Evolutionary conservation across 1,140 invertebrate species (phyloP), one percentile per base, ranked within the genome.

Genomic region (Papilio machaon): DNA sequence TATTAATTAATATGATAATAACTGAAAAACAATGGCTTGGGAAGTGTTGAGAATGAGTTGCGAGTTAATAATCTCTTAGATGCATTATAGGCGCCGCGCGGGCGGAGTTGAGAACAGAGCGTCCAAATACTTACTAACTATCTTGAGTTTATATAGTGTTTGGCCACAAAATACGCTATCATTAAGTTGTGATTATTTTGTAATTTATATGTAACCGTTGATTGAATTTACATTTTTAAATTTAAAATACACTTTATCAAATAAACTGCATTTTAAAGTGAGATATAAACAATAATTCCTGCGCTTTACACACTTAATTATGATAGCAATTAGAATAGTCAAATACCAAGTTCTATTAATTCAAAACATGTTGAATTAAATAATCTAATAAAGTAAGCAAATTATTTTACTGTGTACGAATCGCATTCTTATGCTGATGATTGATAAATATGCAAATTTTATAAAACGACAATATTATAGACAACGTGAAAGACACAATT

Each of bases 231-330:
- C 49, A 52, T 9, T 13, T 52, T 38, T 70, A 17, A 38, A 35
- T 17, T 64, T 0, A 64, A 64, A 64, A 64, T 10, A 23, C 0
- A 64, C 23, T 17, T 79, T 64, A 67, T 79, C 54, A 46, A 43
- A 46, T 64, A 47, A 64, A 79, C 43, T 64, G 77, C 54, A 79
- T 67, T 67, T 70, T 70, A 70, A 79, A 79, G 54, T 64, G 58
- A 23, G 54, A 79, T n/a, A 79, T 23, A 35, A n/a, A 58, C 49
- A 38, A 77, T 77, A 43, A 43, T 77, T 77, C 23, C 49, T 52
- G 47, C 73, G 73, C 35, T 43, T 43, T 43, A 43, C 17, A 43
- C 38, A n/a, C 58, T 35, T 30, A 73, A 17, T 73, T 46, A 74
- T 17, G 73, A 70, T 70, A 70, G 15, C 4, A 70, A 15, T 70